Evolutionary conservation across 2,797 vertebrate species (phyloP).

Genomic region (Cottoperca gobio): DNA sequence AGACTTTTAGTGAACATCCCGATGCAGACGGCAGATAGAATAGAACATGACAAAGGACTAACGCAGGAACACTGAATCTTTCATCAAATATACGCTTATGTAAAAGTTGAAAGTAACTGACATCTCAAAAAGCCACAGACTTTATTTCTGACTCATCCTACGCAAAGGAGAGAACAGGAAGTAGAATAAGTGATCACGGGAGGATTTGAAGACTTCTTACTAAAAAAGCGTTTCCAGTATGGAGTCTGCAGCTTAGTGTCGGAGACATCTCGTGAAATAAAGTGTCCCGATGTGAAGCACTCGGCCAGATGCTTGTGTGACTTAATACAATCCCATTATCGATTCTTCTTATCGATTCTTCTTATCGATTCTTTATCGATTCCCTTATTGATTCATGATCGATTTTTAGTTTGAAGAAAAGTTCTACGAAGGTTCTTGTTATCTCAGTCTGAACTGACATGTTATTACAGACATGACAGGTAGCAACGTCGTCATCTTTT

Average conservation of each 20-base stretch:
- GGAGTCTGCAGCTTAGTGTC: no score
- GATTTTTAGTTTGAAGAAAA: no score
- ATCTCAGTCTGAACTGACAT: no score
- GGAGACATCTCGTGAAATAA: not conserved
- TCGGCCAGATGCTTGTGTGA: not conserved
- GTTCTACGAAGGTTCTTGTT: no score
- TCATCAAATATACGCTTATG: not conserved
- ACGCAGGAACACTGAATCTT: not conserved
- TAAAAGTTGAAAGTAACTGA: constrained; percentile 21
- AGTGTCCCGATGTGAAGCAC: not conserved
- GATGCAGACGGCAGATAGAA: not conserved
- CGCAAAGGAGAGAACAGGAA: not conserved
- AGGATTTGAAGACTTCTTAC: no score
- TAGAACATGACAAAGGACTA: not conserved
- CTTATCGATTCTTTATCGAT: no score
- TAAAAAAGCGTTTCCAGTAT: no score
- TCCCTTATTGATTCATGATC: no score
- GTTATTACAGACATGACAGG: no score
- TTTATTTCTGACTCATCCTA: not conserved
- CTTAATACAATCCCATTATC: no score
- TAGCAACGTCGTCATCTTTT: no score
- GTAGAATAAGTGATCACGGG: not conserved
- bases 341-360: no score
- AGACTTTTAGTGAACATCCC: not conserved
- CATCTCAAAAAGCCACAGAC: constrained; percentile 1